Evolutionary conservation across 2,797 vertebrate species (phyloP).

Genomic region (Crocidura indochinensis): DNA sequence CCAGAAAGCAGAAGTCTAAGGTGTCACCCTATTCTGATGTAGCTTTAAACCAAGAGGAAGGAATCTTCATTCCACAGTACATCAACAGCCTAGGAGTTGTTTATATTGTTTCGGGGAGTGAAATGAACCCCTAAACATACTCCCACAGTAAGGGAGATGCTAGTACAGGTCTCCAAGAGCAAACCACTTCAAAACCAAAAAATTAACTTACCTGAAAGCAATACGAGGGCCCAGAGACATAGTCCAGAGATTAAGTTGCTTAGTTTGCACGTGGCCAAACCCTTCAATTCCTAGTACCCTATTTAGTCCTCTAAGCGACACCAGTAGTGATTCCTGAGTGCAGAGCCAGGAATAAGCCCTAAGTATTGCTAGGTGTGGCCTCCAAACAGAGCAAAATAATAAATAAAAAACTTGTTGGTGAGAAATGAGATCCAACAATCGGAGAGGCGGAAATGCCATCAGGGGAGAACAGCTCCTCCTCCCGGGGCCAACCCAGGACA

Average conservation of each 20-base stretch:
- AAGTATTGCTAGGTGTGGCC: too few relatives aligned
- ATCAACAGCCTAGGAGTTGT: not conserved
- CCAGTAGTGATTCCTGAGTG: too few relatives aligned
- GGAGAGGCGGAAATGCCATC: not conserved
- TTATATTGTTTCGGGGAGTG: not conserved
- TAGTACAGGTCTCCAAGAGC: not conserved
- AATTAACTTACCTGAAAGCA: not conserved
- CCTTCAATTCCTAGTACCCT: too few relatives aligned
- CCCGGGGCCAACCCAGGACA: not conserved
- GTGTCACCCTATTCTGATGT: not conserved
- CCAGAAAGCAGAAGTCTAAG: not conserved
- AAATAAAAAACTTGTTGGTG: not conserved
- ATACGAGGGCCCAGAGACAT: too few relatives aligned
- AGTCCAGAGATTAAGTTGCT: too few relatives aligned
- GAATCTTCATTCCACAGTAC: not conserved
- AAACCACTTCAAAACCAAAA: constrained; percentile 7
- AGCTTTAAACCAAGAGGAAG: not conserved
- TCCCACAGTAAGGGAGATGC: too few relatives aligned
- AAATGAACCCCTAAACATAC: not conserved
- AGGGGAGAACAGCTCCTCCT: not conserved
- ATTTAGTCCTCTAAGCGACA: too few relatives aligned
- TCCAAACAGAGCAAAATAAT: not conserved
- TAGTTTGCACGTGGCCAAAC: too few relatives aligned
- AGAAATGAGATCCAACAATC: not conserved
- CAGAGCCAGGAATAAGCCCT: too few relatives aligned